Base-by-base conservation (phyloP, 2,888 invertebrate species). In the Melitaea athalia region DNA sequence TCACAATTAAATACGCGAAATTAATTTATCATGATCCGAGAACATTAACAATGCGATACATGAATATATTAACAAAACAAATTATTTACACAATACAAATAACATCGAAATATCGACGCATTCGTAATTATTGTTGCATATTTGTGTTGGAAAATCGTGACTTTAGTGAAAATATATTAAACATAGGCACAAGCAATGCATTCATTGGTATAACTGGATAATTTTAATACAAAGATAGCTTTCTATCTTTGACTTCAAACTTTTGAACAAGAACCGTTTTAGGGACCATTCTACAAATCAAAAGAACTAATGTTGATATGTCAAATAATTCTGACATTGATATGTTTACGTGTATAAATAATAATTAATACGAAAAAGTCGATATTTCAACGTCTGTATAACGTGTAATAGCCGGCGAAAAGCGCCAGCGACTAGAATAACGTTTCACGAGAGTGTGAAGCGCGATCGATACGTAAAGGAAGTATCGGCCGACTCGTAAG, bases 381-480 rank as follows among this genome's bases (percentile, higher is more conserved):
- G 91, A 91, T 90, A 91, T 87, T 88, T 87, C 84, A 86, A 87
- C 81, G 73, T 81, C 61, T 75, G 73, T 78, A 74, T 85, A 87
- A 89, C 76, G 77, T 83, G 76, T 81, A 88, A 88, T 79, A 82
- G 77, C 82, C 80, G 80, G 78, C 83, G 77, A 74, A 76, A 77
- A 38, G 57, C 70, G 75, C 79, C 75, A 77, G 80, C 79, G 85
- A 88, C 93, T 95, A 96, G 94, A 96, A 96, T 82, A 96, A 94
- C 81, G 96, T 96, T 93, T 96, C 96, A 82, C 95, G 95, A 74
- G 96, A 95, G 94, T 95, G 95, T 73, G 94, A 94, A 79, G 92
- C 84, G 83, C 92, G 86, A 77, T 91, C 83, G 68, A 83, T 76
- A 73, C 83, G 85, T 76, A 84, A 73, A 77, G 90, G 85, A 80